Conservation (phyloP, 2,888 invertebrate species). For the Apotomis turbidana region DNA sequence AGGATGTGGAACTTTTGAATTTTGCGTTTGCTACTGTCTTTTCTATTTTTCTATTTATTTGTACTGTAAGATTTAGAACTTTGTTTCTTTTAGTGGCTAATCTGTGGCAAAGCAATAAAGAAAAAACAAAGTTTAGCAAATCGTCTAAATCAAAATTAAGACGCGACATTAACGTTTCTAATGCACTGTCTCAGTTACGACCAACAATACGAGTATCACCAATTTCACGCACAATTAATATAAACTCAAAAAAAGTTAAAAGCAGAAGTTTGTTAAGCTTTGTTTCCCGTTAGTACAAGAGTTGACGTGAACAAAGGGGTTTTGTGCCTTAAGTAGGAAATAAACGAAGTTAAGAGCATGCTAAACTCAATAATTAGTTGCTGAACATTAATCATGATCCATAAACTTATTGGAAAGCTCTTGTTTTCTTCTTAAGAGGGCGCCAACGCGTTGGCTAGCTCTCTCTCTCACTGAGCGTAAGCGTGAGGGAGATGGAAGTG, state of each 20-base stretch:
- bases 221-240: not conserved
- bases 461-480: too few species aligned
- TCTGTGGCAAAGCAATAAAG: too few species aligned
- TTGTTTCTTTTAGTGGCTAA: too few species aligned
- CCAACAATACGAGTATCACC: not conserved
- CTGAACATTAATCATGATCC: slow-evolving; percentile 27
- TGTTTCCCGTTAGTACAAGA: slow-evolving; percentile 9
- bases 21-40: too few species aligned
- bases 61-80: too few species aligned
- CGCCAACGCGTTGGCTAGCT: too few species aligned
- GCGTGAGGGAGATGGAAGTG: too few species aligned
- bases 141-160: not conserved
- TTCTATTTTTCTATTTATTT: too few species aligned
- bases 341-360: slow-evolving; percentile 31
- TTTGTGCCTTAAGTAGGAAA: slow-evolving; percentile 30
- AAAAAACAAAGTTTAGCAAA: too few species aligned
- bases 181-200: not conserved
- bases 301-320: slow-evolving; percentile 28
- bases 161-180: too few species aligned
- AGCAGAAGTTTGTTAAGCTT: slow-evolving; percentile 20
- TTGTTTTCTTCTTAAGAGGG: not conserved
- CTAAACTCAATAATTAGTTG: slow-evolving; percentile 33
- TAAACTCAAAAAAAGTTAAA: not conserved
- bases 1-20: too few species aligned
- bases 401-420: slow-evolving; percentile 14